Conservation (phyloP, 2,797 vertebrate genomes). For the Apogon hyalosoma region DNA sequence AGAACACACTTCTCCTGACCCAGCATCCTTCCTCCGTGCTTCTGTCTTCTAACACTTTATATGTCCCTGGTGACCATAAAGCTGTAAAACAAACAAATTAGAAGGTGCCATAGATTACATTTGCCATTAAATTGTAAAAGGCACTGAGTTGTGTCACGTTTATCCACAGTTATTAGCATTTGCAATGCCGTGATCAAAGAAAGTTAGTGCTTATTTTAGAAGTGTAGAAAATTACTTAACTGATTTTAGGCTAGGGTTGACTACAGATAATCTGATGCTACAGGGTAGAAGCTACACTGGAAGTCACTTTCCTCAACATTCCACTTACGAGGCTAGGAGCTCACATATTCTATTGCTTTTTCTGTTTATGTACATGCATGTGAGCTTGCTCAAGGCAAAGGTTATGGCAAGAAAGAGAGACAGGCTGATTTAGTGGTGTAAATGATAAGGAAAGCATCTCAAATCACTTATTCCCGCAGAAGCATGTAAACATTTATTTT, state of each 20-base stretch:
- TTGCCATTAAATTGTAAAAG: conserved; percentile 74
- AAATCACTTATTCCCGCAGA: conserved; percentile 71
- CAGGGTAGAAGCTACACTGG: conserved; percentile 56
- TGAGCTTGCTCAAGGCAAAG: conserved; percentile 73
- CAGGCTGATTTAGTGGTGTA: conserved; percentile 64
- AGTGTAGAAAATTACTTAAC: conserved; percentile 71
- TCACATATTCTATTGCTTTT: conserved; percentile 40
- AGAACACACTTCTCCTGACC: conserved; percentile 76
- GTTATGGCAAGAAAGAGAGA: conserved; percentile 67
- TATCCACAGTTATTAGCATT: conserved; percentile 64
- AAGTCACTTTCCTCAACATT: conserved; percentile 45
- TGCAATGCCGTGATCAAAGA: conserved; percentile 68
- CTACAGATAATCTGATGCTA: conserved; percentile 70
- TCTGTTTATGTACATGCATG: conserved; percentile 35
- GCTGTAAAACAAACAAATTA: conserved; percentile 75
- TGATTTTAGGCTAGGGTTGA: conserved; percentile 62
- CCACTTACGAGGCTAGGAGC: conserved; percentile 32
- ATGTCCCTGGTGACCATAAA: conserved; percentile 71
- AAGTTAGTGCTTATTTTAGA: conserved; percentile 74
- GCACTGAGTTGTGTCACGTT: conserved; percentile 62
- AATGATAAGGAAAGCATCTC: conserved; percentile 77
- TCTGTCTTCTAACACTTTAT: conserved; percentile 58
- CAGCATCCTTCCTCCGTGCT: conserved; percentile 60
- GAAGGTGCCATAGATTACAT: conserved; percentile 69
- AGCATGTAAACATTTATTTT: conserved; percentile 77